Base-by-base conservation (phyloP, 2,113 vertebrate species). In the Phocoena phocoena region DNA sequence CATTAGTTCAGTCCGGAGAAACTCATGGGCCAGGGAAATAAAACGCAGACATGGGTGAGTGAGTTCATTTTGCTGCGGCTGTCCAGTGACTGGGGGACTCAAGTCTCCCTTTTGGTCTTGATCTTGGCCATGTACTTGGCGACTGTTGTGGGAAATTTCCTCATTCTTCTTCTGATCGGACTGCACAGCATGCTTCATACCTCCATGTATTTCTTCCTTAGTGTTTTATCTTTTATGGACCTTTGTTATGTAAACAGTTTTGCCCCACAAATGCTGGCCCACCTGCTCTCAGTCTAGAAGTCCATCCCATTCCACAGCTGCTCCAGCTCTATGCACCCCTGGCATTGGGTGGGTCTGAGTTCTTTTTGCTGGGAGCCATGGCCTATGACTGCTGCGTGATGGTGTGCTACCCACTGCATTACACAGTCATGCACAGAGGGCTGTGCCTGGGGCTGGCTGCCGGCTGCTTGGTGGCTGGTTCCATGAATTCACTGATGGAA, bases 171-270 rank as follows among this genome's bases (percentile, higher is more conserved):
- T 6, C 77, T 98, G 44, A 98, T 98, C 53, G 74, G 84, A 50
- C 55, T 95, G 5, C 96, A 98, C 68, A 83, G 62, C 63, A 93
- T 92, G 12, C 97, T 98, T 4, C 97, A 98, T 9, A 97, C 71
- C 8, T 97, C 96, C 65, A 97, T 98, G 96, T 98, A 97, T 70
- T 98, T 98, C 77, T 98, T 98, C 55, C 97, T 98, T 6, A 70
- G 86, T 11, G 26, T 97, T 31, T 77, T 98, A 44, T 98, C 97
- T 65, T 58, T 95, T 41, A 90, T 97, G 18, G 97, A 98, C n/a
- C 50, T 98, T 25, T 96, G 85, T 21, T 98, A 97, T 28, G 38
- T 94, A 26, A 96, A 73, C 1, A 96, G 95, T 14, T 4, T 88
- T 89, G 77, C 20, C 23, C 97, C 97, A 8, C 97, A 97, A 41